Percentiles rank a stretch among this genome's conserved stretches.
phyloP scores from a whole-genome alignment of 2,113 vertebrate species.

The Megaleporinus macrocephalus region DNA sequence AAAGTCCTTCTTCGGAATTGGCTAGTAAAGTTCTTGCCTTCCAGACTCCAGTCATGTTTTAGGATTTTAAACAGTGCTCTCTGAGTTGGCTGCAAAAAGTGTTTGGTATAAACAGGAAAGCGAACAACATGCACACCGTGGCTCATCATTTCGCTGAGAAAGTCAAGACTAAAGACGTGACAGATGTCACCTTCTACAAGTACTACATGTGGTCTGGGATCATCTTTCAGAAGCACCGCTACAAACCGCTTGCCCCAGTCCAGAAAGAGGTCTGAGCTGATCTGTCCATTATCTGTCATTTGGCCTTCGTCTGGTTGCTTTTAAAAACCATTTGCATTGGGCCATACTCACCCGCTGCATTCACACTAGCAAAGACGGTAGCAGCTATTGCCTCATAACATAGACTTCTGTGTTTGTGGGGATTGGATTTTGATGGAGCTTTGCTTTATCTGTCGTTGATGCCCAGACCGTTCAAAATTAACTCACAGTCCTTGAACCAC shows the following conservation, averaged over 20 bases:
- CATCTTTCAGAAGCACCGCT: background rate
- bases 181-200: conserved; percentile 19
- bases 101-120: background rate
- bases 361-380: conserved; percentile 35
- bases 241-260: conserved; percentile 13
- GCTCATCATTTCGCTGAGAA: background rate
- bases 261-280: conserved; percentile 5
- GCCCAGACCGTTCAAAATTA: background rate
- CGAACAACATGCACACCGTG: background rate
- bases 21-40: background rate
- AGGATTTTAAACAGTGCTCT: background rate
- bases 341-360: conserved; percentile 36
- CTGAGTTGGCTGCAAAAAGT: background rate
- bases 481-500: conserved; percentile 34
- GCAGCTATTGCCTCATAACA: conserved; percentile 26
- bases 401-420: conserved; percentile 11
- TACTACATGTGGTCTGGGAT: conserved; percentile 3
- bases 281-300: conserved; percentile 26
- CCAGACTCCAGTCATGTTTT: background rate
- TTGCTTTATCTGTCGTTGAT: conserved; percentile 17
- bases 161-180: conserved; percentile 5
- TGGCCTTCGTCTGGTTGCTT: conserved; percentile 9
- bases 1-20: background rate
- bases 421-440: conserved; percentile 32
- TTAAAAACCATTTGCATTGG: conserved; percentile 41